phyloP scores from a whole-genome alignment of 2,888 invertebrate genomes.

The Drosophila colorata region DNA sequence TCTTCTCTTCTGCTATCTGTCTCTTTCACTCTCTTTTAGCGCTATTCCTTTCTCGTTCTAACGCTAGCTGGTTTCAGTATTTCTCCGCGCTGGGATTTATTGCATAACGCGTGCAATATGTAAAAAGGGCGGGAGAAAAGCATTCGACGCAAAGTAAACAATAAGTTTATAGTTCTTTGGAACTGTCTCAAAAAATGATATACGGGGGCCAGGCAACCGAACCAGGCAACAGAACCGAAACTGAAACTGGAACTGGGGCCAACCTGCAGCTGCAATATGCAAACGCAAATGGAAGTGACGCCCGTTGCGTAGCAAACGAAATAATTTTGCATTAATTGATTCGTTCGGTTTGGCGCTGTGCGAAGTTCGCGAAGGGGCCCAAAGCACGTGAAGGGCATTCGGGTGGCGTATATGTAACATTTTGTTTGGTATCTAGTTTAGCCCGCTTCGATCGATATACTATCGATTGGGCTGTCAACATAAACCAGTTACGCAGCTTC shows the following conservation, averaged over 20 bases:
- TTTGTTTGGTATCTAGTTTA: slow-evolving; percentile 27
- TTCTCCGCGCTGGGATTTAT: slow-evolving; percentile 30
- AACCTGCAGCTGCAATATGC: slow-evolving; percentile 71
- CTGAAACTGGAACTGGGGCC: slow-evolving; percentile 2
- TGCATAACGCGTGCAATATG: slow-evolving; percentile 67
- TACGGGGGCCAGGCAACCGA: not conserved
- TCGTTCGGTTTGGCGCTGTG: slow-evolving; percentile 19
- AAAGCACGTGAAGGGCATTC: slow-evolving; percentile 62
- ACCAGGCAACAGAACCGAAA: too few relatives aligned
- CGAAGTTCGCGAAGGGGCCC: slow-evolving; percentile 30
- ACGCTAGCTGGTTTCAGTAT: slow-evolving; percentile 6
- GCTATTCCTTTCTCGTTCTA: slow-evolving; percentile 5
- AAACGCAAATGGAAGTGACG: slow-evolving; percentile 56
- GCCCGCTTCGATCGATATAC: slow-evolving; percentile 6
- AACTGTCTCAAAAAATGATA: slow-evolving; percentile 34
- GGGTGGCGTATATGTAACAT: slow-evolving; percentile 1
- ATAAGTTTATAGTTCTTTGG: slow-evolving; percentile 63
- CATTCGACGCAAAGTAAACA: slow-evolving; percentile 60
- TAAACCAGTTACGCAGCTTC: slow-evolving; percentile 64
- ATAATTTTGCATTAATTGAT: slow-evolving; percentile 58
- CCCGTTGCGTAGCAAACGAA: slow-evolving; percentile 68
- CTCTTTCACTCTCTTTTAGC: not conserved
- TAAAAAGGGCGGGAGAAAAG: slow-evolving; percentile 73
- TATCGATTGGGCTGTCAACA: slow-evolving; percentile 2
- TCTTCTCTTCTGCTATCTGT: slow-evolving; percentile 6